A percentile compares a stretch with the other conserved stretches of the same genome.
These are phyloP conservation scores for Tetragonisca angustula DNA, from an alignment of 2,888 invertebrate species.

Conservation along the genomic window DNA sequence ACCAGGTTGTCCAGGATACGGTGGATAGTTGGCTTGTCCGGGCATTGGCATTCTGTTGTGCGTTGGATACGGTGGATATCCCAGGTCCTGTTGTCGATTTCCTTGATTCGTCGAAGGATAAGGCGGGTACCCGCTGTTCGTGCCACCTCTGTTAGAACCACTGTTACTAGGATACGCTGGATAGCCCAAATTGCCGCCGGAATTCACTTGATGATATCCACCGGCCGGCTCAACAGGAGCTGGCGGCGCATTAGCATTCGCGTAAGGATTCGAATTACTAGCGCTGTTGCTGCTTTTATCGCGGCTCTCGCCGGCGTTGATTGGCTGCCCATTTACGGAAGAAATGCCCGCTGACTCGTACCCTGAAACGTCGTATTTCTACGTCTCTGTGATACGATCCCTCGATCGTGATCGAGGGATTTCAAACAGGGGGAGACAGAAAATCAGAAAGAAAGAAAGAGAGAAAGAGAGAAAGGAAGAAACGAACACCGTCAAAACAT, in stretches of 20 bases:
- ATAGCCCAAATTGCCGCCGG: conserved; percentile 75
- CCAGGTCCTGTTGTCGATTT: conserved; percentile 66
- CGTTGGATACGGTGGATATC: conserved; percentile 79
- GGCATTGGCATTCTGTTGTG: conserved; percentile 77
- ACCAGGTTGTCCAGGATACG: conserved; percentile 45
- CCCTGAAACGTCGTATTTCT: conserved; percentile 74
- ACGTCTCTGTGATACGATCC: neutral
- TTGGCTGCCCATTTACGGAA: conserved; percentile 77
- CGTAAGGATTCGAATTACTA: conserved; percentile 77
- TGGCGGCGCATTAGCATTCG: conserved; percentile 80
- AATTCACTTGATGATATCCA: conserved; percentile 66
- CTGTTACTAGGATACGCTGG: conserved; percentile 74
- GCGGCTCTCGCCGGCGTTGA: conserved; percentile 45
- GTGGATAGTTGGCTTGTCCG: conserved; percentile 53
- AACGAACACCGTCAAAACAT: neutral
- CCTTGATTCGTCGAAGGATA: conserved; percentile 71
- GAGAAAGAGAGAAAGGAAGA: neutral
- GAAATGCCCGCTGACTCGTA: conserved; percentile 80
- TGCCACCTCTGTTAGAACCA: conserved; percentile 66
- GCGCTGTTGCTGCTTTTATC: conserved; percentile 66
- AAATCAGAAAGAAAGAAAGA: neutral
- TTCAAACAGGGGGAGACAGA: neutral
- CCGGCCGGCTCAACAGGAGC: conserved; percentile 68
- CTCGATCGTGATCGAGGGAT: neutral
- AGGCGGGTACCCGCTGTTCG: conserved; percentile 66